Conservation (phyloP, 2,113 vertebrate species). For the Myotis lucifugus region DNA sequence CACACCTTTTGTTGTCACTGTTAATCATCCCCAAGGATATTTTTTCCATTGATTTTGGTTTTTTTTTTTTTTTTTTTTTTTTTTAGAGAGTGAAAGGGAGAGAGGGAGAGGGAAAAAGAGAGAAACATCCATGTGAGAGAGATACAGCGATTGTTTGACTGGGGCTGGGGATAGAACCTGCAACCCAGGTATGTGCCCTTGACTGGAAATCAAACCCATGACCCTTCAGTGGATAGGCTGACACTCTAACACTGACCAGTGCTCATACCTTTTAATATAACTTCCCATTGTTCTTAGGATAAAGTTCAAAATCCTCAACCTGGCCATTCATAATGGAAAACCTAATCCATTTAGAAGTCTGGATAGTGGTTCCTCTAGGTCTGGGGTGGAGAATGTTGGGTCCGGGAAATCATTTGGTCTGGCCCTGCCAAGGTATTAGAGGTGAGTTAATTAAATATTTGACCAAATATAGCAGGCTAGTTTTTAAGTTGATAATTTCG, state of each 20-base stretch:
- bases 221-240: neutral
- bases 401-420: no score
- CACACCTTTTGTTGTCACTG: neutral
- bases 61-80: no score
- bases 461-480: no score
- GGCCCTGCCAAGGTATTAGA: no score
- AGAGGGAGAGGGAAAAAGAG: no score
- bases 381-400: no score
- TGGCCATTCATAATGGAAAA: neutral
- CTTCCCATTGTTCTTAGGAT: neutral
- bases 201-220: neutral
- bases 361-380: neutral
- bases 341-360: neutral
- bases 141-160: neutral
- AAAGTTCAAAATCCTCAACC: conserved; percentile 27
- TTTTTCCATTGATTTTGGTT: no score
- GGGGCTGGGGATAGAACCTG: neutral
- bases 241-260: neutral
- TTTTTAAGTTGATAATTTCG: no score
- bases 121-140: neutral
- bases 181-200: neutral
- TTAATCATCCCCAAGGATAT: no score
- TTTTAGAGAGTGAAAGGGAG: no score
- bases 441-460: no score
- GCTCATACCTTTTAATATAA: neutral